Conservation (phyloP, 2,113 vertebrate species). For the Cromileptes altivelis region DNA sequence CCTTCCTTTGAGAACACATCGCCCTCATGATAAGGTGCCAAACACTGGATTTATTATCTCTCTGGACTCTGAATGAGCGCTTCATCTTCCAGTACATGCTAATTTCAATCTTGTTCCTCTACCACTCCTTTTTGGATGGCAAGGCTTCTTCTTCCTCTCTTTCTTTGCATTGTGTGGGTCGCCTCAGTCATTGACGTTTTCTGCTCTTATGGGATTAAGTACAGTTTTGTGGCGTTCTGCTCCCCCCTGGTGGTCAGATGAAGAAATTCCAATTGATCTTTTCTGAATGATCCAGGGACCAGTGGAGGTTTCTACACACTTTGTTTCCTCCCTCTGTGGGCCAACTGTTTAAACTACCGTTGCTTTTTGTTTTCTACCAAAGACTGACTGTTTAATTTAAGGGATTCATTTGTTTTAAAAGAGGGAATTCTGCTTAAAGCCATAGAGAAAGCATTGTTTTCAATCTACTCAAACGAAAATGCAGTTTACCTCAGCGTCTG, state of each 20-base stretch:
- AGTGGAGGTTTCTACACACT: neutral
- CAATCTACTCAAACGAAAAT: slow-evolving; percentile 39
- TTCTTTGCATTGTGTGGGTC: slow-evolving; percentile 52
- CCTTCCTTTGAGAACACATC: slow-evolving; percentile 35
- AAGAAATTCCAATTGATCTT: slow-evolving; percentile 1
- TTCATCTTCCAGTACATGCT: slow-evolving; percentile 48
- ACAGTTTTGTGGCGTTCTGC: slow-evolving; percentile 54
- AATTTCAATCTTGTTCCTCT: slow-evolving; percentile 23
- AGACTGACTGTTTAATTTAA: slow-evolving; percentile 44
- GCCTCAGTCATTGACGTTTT: slow-evolving; percentile 33
- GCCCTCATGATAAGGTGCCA: slow-evolving; percentile 65
- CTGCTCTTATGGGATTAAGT: slow-evolving; percentile 33
- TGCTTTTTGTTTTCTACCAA: slow-evolving; percentile 60
- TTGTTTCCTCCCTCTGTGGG: slow-evolving; percentile 36
- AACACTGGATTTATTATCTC: slow-evolving; percentile 42
- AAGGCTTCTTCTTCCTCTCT: slow-evolving; percentile 21
- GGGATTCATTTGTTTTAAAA: slow-evolving; percentile 25
- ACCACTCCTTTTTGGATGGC: slow-evolving; percentile 13
- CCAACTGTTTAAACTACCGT: slow-evolving; percentile 38
- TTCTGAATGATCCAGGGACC: neutral
- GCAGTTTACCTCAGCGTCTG: slow-evolving; percentile 70
- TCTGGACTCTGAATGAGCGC: slow-evolving; percentile 55
- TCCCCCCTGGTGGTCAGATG: slow-evolving; percentile 69
- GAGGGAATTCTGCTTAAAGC: slow-evolving; percentile 53
- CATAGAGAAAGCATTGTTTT: slow-evolving; percentile 56